Percentiles rank a stretch among this genome's conserved stretches.
Evolutionary conservation across 2,888 invertebrate species (phyloP).

Genomic region (Andrena fulva): DNA sequence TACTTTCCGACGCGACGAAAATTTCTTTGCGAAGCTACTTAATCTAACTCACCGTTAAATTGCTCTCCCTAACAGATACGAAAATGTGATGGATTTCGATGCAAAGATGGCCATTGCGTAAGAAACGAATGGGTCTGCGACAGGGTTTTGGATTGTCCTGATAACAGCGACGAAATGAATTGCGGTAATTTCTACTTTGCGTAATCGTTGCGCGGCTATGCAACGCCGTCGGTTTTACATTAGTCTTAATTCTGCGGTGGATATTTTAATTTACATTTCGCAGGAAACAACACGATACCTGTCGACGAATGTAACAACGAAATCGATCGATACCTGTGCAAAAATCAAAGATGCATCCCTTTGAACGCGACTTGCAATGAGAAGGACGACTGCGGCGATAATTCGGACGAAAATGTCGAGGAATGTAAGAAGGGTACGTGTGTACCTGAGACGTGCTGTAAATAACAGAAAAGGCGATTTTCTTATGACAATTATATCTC

Average conservation of each 20-base stretch:
- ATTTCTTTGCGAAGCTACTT: not conserved
- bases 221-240: not conserved
- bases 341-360: conserved; percentile 86
- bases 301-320: conserved; percentile 85
- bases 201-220: conserved; percentile 28
- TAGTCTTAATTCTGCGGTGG: not conserved
- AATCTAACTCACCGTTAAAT: conserved; percentile 14
- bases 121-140: conserved; percentile 89
- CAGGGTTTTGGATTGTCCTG: conserved; percentile 87
- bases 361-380: conserved; percentile 86
- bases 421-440: conserved; percentile 80
- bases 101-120: conserved; percentile 89
- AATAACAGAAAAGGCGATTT: not conserved
- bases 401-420: conserved; percentile 87
- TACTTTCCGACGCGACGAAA: too few species aligned
- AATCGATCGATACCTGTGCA: conserved; percentile 86
- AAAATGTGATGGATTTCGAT: conserved; percentile 88
- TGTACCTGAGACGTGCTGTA: not conserved
- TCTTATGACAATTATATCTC: not conserved
- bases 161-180: conserved; percentile 90
- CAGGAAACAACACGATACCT: conserved; percentile 79
- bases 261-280: conserved; percentile 33
- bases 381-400: conserved; percentile 87
- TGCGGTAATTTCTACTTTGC: conserved; percentile 85
- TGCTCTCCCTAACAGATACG: conserved; percentile 55